Evolutionary conservation across 2,797 vertebrate genomes (phyloP), one percentile per base, ranked within the genome.

Genomic region (Notolabrus celidotus): DNA sequence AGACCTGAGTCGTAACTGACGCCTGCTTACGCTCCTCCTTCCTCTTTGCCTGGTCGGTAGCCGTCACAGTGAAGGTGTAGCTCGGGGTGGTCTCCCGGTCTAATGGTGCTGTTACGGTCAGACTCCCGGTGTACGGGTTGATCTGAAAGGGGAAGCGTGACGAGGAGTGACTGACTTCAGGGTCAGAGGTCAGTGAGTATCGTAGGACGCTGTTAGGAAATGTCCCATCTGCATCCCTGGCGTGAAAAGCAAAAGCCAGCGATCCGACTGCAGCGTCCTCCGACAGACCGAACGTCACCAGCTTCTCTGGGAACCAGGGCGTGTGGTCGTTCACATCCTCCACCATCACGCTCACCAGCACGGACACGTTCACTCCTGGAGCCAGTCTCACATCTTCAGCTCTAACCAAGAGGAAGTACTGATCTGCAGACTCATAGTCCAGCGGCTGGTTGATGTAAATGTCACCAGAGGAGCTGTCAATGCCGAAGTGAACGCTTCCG

Each of bases 251-350:
- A 12, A 96, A 93, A 3, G 95, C 93, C 38, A 77, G 58, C 0
- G 96, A 95, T 25, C 96, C 97, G 8, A 94, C 5, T 0, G 94
- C 71, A 4, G 91, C 86, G 16, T 97, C 94, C 88, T 98, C 97
- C 34, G 87, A 77, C 74, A 98, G 4, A 0, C 95, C 93, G 39
- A 97, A 92, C 23, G 88, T 90, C 56, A 98, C 36, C 52, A 97
- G 84, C 49, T 94, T 90, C 25, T 96, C 94, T 14, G 86, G 87
- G 84, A 99, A 98, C 88, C 86, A 89, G 0, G 97, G 97, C 0
- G 92, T 75, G 71, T 97, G 94, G 86, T 98, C 97, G 5, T 98
- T 98, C 10, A 92, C 89, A 23, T 98, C 97, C 86, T 96, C 95
- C 72, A 98, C 92, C 52, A 39, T 91, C 57, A 99, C 90, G 8